Percentiles rank a stretch among this genome's conserved stretches.
These are phyloP conservation scores for Hermetia illucens DNA, from an alignment of 1,140 invertebrate genomes.

Conservation along the genomic window DNA sequence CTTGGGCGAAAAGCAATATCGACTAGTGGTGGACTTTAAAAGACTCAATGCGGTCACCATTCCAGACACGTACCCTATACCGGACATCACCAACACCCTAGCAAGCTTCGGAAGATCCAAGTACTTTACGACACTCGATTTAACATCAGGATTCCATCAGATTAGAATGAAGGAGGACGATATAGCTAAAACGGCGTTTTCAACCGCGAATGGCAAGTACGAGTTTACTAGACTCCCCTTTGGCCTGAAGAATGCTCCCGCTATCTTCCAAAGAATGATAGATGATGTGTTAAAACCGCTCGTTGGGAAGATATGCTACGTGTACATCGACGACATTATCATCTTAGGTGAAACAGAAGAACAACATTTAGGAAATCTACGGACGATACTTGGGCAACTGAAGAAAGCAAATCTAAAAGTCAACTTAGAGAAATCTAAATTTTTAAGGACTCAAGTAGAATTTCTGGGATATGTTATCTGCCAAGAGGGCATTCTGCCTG, in stretches of 20 bases:
- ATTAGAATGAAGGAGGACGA: slow-evolving; percentile 23
- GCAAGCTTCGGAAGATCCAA: slow-evolving; percentile 20
- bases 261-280: slow-evolving; percentile 14
- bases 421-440: slow-evolving; percentile 14
- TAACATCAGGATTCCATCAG: slow-evolving; percentile 32
- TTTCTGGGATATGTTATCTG: slow-evolving; percentile 6
- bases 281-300: slow-evolving; percentile 11
- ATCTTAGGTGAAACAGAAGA: too few species aligned
- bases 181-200: slow-evolving; percentile 31
- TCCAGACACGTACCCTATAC: slow-evolving; percentile 32
- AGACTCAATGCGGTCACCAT: slow-evolving; percentile 21
- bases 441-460: slow-evolving; percentile 7
- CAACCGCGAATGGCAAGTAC: slow-evolving; percentile 20
- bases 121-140: slow-evolving; percentile 30
- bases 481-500: slow-evolving; percentile 3
- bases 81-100: slow-evolving; percentile 31
- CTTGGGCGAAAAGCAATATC: slow-evolving; percentile 6
- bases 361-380: slow-evolving; percentile 4
- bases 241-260: slow-evolving; percentile 23
- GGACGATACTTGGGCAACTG: neutral
- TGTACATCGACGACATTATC: slow-evolving; percentile 18
- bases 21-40: slow-evolving; percentile 24
- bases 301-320: slow-evolving; percentile 5
- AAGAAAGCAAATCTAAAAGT: neutral
- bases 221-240: slow-evolving; percentile 32